Evolutionary conservation across 1,140 invertebrate genomes (phyloP).

Genomic region (Diprion similis): DNA sequence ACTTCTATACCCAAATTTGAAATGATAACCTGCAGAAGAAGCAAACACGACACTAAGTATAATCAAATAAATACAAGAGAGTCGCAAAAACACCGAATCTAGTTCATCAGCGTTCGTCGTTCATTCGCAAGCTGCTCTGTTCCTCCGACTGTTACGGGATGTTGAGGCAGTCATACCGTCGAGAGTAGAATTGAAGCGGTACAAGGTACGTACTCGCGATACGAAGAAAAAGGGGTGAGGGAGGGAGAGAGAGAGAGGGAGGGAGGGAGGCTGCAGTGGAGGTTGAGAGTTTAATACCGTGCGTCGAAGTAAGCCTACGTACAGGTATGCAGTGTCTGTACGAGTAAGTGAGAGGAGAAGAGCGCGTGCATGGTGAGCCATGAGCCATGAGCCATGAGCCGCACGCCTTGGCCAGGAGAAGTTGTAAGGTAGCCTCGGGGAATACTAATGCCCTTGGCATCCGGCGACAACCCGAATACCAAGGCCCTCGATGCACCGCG

Average conservation of each 20-base stretch:
- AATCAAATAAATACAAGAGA: too few species aligned
- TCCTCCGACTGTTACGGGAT: not conserved
- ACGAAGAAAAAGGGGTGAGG: too few species aligned
- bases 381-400: slow-evolving; percentile 9
- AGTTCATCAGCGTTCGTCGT: too few species aligned
- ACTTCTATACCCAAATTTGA: too few species aligned
- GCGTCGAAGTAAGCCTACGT: not conserved
- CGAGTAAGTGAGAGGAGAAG: not conserved
- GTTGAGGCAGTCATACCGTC: not conserved
- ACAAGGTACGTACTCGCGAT: too few species aligned
- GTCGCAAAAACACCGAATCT: too few species aligned
- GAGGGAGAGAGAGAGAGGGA: too few species aligned
- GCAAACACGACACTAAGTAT: too few species aligned
- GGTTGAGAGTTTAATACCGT: too few species aligned
- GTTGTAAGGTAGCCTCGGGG: slow-evolving; percentile 25
- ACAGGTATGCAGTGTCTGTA: not conserved
- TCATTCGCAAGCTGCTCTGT: too few species aligned
- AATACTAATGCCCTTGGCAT: slow-evolving; percentile 38
- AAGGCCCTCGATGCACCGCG: not conserved
- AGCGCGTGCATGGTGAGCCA: slow-evolving; percentile 1
- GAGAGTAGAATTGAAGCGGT: too few species aligned
- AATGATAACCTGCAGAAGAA: too few species aligned
- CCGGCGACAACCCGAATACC: slow-evolving; percentile 8
- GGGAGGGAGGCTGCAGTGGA: not conserved
- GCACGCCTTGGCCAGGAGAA: slow-evolving; percentile 11